Base-by-base conservation (phyloP, 2,113 vertebrate genomes). In the Carassius carassius region DNA sequence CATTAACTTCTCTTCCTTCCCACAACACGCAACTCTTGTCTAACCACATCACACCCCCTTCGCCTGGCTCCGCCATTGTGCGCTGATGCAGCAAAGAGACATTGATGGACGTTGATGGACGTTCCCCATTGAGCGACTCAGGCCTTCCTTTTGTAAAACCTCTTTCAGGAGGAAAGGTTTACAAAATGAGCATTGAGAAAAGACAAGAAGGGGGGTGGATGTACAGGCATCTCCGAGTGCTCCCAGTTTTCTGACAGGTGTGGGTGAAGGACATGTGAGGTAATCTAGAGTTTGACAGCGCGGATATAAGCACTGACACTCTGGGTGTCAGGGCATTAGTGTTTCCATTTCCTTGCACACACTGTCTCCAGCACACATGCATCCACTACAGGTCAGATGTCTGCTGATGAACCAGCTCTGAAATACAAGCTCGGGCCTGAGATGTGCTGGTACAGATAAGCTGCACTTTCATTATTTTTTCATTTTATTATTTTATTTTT, bases 71-170 rank as follows among this genome's bases (percentile, higher is more conserved):
- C 8, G 41, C 74, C 60, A 84, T 84, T 84, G 83, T 84, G 41
- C 54, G 44, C 21, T 5, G 35, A 80, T 2, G 5, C 78, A 47
- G 78, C 78, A 80, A 80, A 80, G 60, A 77, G 83, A 84, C 83
- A 78, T 69, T 84, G 83, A 84, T 84, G 74, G 83, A 84, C 74
- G n/a, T 67, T 84, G 83, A 84, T 84, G 62, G 74, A 78, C 74
- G 63, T 62, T 84, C 83, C 76, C 83, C 62, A 67, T 84, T 84
- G 83, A 84, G 60, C 74, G 21, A 54, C 60, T 84, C 41, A 44
- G 78, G 37, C 78, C 60, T 65, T 65, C 37, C 60, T 80, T 80
- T 80, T 80, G 78, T 80, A 62, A 65, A 63, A 16, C 60, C n/a
- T 80, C 78, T 65, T 80, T 80, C 23, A 49, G 35, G 37, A 65